These are phyloP conservation scores for Capitulum mitella DNA, from an alignment of 2,888 invertebrate species.

Conservation along the genomic window DNA sequence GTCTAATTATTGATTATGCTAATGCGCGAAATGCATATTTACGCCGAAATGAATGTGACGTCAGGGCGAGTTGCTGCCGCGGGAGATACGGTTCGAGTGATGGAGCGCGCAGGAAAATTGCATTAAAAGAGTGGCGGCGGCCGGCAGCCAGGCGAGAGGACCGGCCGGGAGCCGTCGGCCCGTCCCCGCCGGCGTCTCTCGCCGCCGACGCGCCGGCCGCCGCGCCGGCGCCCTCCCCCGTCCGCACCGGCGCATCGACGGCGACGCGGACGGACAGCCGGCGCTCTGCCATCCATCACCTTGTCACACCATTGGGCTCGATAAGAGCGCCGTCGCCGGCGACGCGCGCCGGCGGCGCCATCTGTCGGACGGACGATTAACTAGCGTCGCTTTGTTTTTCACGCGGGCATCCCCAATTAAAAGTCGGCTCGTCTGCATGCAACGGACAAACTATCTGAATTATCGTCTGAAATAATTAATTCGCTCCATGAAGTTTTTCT, in stretches of 20 bases:
- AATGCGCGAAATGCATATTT: not conserved
- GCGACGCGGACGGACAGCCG: slow-evolving; percentile 10
- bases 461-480: slow-evolving; percentile 24
- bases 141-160: not conserved
- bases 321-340: not conserved
- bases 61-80: not conserved
- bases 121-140: not conserved
- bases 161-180: not conserved
- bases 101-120: not conserved
- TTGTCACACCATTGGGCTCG: slow-evolving; percentile 6
- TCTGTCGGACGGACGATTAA: not conserved
- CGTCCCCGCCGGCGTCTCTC: not conserved
- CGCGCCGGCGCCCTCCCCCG: not conserved
- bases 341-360: not conserved
- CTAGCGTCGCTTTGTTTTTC: slow-evolving; percentile 7
- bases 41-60: slow-evolving; percentile 3
- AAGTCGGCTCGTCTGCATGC: slow-evolving; percentile 23
- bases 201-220: not conserved
- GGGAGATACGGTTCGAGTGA: not conserved
- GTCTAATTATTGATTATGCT: slow-evolving; percentile 11
- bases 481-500: slow-evolving; percentile 24
- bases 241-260: not conserved
- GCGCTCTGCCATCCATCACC: slow-evolving; percentile 10
- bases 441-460: slow-evolving; percentile 24
- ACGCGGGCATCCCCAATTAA: slow-evolving; percentile 3